A percentile compares a stretch with the other conserved stretches of the same genome.
Evolutionary conservation across 2,113 vertebrate genomes (phyloP).

Genomic region (Hyla sarda): DNA sequence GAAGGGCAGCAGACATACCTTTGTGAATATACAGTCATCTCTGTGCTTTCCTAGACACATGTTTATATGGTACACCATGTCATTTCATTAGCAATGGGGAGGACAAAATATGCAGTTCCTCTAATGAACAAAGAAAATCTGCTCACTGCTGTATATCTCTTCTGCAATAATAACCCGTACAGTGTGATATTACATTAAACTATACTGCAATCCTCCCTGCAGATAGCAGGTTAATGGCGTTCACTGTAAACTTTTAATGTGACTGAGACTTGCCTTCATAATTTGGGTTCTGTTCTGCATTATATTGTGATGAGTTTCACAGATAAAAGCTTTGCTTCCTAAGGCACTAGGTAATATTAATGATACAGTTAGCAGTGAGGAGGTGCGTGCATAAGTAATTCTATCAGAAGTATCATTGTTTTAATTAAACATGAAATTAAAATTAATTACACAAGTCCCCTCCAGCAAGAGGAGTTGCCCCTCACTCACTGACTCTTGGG

Average conservation of each 20-base stretch:
- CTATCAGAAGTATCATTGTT: slow-evolving; percentile 35
- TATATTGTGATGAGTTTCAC: background rate
- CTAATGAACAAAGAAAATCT: background rate
- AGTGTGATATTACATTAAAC: background rate
- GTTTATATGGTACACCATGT: background rate
- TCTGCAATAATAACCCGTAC: background rate
- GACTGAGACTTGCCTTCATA: background rate
- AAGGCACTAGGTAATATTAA: slow-evolving; percentile 7
- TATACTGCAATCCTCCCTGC: background rate
- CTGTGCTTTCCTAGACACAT: background rate
- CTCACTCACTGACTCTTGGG: background rate
- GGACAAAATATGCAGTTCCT: background rate
- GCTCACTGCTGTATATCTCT: background rate
- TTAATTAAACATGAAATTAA: slow-evolving; percentile 58
- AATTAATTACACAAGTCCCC: slow-evolving; percentile 47
- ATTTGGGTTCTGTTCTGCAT: background rate
- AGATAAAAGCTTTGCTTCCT: slow-evolving; percentile 9
- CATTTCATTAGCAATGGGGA: background rate
- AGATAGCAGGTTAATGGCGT: background rate
- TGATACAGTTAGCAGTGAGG: slow-evolving; percentile 11
- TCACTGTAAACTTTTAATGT: slow-evolving; percentile 11
- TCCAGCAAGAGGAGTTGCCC: slow-evolving; percentile 12
- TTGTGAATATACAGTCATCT: too few relatives aligned
- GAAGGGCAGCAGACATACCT: too few relatives aligned
- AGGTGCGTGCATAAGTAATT: slow-evolving; percentile 29